These are phyloP conservation scores for Entomobrya proxima DNA, from an alignment of 2,888 invertebrate genomes.

Conservation along the genomic window DNA sequence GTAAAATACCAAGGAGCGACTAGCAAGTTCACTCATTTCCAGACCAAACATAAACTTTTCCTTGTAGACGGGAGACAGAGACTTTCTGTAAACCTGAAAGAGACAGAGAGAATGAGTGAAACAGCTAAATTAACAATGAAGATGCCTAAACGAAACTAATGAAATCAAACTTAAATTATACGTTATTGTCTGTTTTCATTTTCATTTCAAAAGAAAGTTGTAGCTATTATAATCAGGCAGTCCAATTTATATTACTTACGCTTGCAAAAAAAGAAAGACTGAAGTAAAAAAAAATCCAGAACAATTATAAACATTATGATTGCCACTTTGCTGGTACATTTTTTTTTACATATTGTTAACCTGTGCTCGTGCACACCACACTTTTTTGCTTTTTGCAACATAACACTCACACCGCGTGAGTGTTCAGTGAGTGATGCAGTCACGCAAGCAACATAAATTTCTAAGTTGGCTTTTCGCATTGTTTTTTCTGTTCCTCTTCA, in stretches of 20 bases:
- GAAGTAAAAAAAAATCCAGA: no score
- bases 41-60: conserved; percentile 85
- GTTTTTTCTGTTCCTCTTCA: not conserved
- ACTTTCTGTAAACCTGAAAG: conserved; percentile 82
- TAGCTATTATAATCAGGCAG: not conserved
- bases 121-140: not conserved
- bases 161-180: not conserved
- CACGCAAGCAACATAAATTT: conserved; percentile 57
- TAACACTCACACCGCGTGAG: not conserved
- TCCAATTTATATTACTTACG: not conserved
- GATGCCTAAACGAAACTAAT: not conserved
- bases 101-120: not conserved
- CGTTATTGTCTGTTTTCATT: not conserved
- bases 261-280: no score
- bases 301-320: no score
- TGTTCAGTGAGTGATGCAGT: not conserved
- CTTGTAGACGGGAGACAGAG: conserved; percentile 86
- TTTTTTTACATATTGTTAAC: not conserved
- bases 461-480: conserved; percentile 16
- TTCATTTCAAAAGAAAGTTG: not conserved
- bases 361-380: not conserved
- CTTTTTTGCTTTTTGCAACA: not conserved
- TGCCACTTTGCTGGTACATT: not conserved
- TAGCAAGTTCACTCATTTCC: conserved; percentile 81
- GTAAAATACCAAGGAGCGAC: conserved; percentile 83